Evolutionary conservation across 1,140 invertebrate species (phyloP).

Genomic region (Phenacoccus solenopsis): DNA sequence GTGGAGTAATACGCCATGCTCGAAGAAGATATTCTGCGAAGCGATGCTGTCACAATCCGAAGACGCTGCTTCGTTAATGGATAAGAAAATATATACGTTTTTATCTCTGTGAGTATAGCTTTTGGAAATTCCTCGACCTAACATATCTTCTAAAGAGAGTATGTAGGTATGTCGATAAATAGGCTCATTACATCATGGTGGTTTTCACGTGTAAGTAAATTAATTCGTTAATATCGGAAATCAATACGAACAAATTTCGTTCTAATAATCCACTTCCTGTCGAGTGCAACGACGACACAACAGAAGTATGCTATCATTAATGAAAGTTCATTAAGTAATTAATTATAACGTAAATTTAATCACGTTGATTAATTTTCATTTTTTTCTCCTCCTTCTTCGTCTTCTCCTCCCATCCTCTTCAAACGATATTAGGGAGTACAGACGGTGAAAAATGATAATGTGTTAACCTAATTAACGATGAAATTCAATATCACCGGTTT

Average conservation of each 20-base stretch:
- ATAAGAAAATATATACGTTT: slow-evolving; percentile 60
- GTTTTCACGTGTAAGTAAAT: too few relatives aligned
- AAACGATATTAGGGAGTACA: background rate
- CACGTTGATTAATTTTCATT: background rate
- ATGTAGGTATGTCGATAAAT: too few relatives aligned
- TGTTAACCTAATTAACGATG: background rate
- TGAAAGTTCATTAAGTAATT: background rate
- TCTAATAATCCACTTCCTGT: slow-evolving; percentile 1
- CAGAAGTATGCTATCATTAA: background rate
- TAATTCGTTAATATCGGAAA: too few relatives aligned
- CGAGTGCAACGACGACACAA: background rate
- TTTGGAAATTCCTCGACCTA: too few relatives aligned
- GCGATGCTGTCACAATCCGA: slow-evolving; percentile 48
- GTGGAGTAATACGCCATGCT: slow-evolving; percentile 59
- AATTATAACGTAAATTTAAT: background rate
- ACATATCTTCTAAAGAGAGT: too few relatives aligned
- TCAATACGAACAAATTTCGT: background rate
- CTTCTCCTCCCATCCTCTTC: too few relatives aligned
- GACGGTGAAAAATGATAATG: background rate
- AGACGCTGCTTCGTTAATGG: slow-evolving; percentile 54
- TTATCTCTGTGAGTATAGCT: slow-evolving; percentile 55
- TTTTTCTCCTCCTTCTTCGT: background rate
- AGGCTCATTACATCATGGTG: too few relatives aligned
- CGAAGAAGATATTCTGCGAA: slow-evolving; percentile 60
- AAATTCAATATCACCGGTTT: background rate